A percentile compares a stretch with the other conserved stretches of the same genome.
phyloP scores from a whole-genome alignment of 2,797 vertebrate genomes.

The Enoplosus armatus region DNA sequence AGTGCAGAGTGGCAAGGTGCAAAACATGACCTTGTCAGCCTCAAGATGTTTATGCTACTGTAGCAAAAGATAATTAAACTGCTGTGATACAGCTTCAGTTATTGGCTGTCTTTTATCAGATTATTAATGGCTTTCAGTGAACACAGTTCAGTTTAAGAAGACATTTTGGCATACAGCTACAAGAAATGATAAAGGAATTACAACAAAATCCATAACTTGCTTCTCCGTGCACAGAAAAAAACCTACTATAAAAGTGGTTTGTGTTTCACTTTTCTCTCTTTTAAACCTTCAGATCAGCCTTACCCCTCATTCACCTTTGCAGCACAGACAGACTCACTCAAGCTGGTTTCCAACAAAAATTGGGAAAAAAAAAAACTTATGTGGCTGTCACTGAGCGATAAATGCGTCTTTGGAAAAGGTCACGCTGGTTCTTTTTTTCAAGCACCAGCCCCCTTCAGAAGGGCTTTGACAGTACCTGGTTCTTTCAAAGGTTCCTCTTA shows the following conservation, averaged over 20 bases:
- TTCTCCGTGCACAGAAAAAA: neutral
- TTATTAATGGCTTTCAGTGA: neutral
- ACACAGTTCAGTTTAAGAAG: neutral
- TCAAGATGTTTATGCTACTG: neutral
- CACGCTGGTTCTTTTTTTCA: constrained; percentile 43
- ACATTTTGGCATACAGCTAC: neutral
- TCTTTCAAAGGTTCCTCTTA: constrained; percentile 38
- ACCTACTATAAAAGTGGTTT: neutral
- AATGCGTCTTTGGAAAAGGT: constrained; percentile 58
- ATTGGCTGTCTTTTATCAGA: neutral
- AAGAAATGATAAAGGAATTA: neutral
- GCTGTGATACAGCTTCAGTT: neutral
- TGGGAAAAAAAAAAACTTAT: neutral
- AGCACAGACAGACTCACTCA: constrained; percentile 25
- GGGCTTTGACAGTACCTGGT: constrained; percentile 37
- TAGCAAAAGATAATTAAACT: constrained; percentile 23
- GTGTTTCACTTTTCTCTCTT: constrained; percentile 2
- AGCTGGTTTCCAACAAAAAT: constrained; percentile 27
- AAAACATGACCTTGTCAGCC: constrained; percentile 1
- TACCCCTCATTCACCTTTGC: constrained; percentile 12
- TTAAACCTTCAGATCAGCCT: constrained; percentile 7
- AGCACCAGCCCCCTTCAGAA: constrained; percentile 44
- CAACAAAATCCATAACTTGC: neutral
- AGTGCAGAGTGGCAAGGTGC: constrained; percentile 6
- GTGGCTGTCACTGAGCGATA: constrained; percentile 54